phyloP scores from a whole-genome alignment of 2,888 invertebrate species.

The Eupithecia dodoneata region DNA sequence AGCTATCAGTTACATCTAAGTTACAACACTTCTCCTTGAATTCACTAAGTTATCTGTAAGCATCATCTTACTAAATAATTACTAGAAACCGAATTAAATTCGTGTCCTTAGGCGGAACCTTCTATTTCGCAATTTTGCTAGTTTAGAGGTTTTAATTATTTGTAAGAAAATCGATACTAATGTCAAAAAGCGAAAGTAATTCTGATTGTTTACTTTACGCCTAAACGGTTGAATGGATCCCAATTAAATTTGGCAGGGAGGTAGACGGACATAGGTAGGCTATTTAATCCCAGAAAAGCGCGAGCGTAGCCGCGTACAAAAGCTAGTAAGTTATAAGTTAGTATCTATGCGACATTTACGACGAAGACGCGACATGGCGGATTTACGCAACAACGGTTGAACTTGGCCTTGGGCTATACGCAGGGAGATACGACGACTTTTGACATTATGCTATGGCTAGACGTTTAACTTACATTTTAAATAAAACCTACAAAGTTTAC shows the following conservation, averaged over 20 bases:
- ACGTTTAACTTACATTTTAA: background rate
- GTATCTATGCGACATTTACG: background rate
- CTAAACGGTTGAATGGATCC: background rate
- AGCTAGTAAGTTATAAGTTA: background rate
- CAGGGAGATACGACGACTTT: background rate
- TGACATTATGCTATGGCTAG: background rate
- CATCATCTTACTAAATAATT: background rate
- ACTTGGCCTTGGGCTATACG: background rate
- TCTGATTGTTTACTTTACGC: background rate
- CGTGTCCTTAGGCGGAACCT: conserved; percentile 18
- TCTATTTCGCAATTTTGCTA: conserved; percentile 18
- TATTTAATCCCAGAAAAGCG: background rate
- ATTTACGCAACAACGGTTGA: background rate
- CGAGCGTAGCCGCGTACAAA: background rate
- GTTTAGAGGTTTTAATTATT: conserved; percentile 14
- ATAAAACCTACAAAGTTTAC: background rate
- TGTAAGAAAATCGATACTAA: background rate
- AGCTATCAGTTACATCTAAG: background rate
- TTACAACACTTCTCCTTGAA: conserved; percentile 8
- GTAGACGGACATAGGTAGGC: background rate
- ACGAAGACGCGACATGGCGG: background rate
- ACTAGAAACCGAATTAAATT: conserved; percentile 1
- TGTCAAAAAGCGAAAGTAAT: background rate
- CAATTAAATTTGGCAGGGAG: background rate
- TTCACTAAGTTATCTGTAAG: background rate